A percentile compares a stretch with the other conserved stretches of the same genome.
Conservation (phyloP, 2,888 invertebrate genomes). For the Hypolimnas misippus region DNA sequence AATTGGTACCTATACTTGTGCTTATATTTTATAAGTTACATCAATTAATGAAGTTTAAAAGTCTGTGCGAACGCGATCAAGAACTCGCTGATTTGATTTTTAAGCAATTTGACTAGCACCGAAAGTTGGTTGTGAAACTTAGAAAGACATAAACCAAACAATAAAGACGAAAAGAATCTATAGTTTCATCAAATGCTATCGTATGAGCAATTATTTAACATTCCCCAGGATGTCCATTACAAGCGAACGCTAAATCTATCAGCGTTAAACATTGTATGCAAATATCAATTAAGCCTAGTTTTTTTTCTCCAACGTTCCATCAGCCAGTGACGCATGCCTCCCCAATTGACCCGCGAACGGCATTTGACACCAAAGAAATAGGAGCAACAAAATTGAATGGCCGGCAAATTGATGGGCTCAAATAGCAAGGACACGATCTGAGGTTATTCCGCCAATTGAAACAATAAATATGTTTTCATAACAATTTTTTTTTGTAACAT, state of each 20-base stretch:
- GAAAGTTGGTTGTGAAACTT: too few relatives aligned
- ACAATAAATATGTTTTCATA: constrained; percentile 45
- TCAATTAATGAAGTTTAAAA: too few relatives aligned
- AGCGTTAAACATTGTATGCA: constrained; percentile 9
- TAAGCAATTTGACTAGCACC: too few relatives aligned
- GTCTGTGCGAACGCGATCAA: too few relatives aligned
- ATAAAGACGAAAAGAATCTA: too few relatives aligned
- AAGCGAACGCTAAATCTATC: too few relatives aligned
- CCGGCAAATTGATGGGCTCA: constrained; percentile 56
- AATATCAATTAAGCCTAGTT: constrained; percentile 6
- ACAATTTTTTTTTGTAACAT: constrained; percentile 36
- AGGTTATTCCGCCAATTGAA: constrained; percentile 45
- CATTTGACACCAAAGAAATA: constrained; percentile 54
- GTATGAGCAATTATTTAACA: too few relatives aligned
- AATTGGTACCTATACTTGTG: too few relatives aligned
- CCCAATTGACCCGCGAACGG: constrained; percentile 50
- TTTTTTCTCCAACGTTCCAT: constrained; percentile 6
- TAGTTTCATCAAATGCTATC: too few relatives aligned
- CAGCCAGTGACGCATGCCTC: constrained; percentile 30
- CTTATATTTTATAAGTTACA: too few relatives aligned
- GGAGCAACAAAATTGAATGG: constrained; percentile 57
- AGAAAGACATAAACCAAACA: too few relatives aligned
- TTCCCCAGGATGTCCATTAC: not conserved
- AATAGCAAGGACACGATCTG: constrained; percentile 54
- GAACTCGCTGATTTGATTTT: too few relatives aligned